Percentiles rank a stretch among this genome's conserved stretches.
Conservation (phyloP, 2,113 vertebrate species). For the Coptodon rendalli region DNA sequence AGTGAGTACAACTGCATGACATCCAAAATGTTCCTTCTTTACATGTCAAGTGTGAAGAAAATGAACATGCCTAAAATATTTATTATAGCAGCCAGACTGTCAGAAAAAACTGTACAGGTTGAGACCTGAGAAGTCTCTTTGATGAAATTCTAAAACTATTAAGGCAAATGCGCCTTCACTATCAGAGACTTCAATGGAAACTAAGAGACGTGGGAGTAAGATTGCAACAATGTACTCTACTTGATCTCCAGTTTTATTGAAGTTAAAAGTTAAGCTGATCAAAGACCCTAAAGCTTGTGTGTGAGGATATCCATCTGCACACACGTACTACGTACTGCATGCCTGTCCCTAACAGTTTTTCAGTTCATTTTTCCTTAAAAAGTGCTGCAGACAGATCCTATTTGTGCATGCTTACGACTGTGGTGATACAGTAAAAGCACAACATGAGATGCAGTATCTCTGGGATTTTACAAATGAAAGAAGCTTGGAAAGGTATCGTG, state of each 20-base stretch:
- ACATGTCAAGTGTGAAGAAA: constrained; percentile 5
- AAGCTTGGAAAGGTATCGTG: neutral
- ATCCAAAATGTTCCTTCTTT: neutral
- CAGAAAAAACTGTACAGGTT: constrained; percentile 38
- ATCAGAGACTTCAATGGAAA: constrained; percentile 35
- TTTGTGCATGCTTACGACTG: neutral
- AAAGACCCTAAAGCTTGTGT: constrained; percentile 1
- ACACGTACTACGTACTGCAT: neutral
- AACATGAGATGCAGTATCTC: neutral
- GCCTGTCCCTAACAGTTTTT: neutral
- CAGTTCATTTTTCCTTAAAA: neutral
- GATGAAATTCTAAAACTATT: constrained; percentile 46
- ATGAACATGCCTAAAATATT: constrained; percentile 44
- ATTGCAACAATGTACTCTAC: neutral
- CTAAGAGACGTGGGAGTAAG: neutral
- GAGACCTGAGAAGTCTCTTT: constrained; percentile 33
- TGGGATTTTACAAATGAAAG: constrained; percentile 5
- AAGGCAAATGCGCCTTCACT: constrained; percentile 16
- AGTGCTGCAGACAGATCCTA: neutral
- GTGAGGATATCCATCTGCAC: neutral
- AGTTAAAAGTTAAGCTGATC: constrained; percentile 36
- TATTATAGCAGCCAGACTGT: constrained; percentile 6
- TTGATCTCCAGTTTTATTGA: constrained; percentile 21
- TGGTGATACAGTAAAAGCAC: neutral
- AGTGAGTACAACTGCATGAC: neutral